These are phyloP conservation scores for Lytechinus variegatus DNA, from an alignment of 35 echinoderm and acorn worm genomes.

Conservation along the genomic window DNA sequence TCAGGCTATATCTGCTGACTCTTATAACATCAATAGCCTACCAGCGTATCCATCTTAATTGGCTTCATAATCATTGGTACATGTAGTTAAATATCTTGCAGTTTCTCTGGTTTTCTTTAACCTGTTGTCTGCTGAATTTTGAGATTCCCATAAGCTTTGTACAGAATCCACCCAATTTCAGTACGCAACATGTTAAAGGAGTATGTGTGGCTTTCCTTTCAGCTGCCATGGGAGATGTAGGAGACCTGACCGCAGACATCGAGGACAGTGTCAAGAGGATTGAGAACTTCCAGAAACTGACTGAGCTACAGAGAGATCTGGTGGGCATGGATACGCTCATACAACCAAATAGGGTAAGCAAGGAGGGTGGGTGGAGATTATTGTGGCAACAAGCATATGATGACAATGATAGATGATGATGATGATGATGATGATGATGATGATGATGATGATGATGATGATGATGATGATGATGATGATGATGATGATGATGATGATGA, in stretches of 20 bases:
- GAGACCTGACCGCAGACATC: conserved; percentile 79
- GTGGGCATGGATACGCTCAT: conserved; percentile 93
- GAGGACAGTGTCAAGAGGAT: conserved; percentile 79
- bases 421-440: neutral
- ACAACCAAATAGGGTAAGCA: conserved; percentile 87
- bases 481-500: neutral
- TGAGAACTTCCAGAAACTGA: conserved; percentile 93
- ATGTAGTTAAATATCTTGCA: too few species aligned
- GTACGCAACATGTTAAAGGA: too few species aligned
- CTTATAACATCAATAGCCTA: too few species aligned
- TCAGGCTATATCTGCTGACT: too few species aligned
- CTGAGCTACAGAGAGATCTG: conserved; percentile 88
- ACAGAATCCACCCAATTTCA: too few species aligned
- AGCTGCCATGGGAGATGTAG: conserved; percentile 90
- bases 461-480: neutral
- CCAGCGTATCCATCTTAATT: too few species aligned
- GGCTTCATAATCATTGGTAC: too few species aligned
- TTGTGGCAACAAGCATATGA: neutral
- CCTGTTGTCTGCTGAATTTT: too few species aligned
- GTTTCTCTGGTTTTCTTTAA: too few species aligned
- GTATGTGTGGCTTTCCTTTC: neutral
- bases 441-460: neutral
- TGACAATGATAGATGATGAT: neutral
- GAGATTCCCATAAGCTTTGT: too few species aligned
- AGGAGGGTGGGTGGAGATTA: neutral